Evolutionary conservation across 2,113 vertebrate genomes (phyloP).

Genomic region (Coracopsis vasa): DNA sequence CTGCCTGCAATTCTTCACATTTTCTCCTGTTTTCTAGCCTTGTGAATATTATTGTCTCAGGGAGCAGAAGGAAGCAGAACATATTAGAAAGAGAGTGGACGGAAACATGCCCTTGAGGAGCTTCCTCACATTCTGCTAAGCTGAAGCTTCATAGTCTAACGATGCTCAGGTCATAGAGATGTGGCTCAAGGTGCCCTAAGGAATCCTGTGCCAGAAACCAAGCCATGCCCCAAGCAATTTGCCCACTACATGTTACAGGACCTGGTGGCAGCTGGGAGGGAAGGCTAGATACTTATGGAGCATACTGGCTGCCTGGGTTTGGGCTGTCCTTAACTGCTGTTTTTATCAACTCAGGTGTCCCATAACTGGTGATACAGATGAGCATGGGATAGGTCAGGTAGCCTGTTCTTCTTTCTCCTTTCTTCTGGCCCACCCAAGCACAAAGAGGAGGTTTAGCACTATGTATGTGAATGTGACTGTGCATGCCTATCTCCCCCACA

Average conservation of each 20-base stretch:
- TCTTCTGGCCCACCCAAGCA: neutral
- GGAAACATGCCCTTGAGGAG: neutral
- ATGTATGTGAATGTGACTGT: fast-evolving
- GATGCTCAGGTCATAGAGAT: neutral
- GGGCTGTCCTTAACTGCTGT: neutral
- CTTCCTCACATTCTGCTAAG: neutral
- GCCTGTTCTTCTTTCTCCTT: neutral
- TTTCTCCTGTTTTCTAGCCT: neutral
- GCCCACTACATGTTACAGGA: neutral
- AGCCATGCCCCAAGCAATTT: neutral
- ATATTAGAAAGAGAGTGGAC: neutral
- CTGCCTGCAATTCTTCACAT: neutral
- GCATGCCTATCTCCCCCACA: neutral
- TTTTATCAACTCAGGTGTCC: neutral
- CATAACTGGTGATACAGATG: neutral
- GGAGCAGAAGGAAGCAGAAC: neutral
- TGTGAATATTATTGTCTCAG: neutral
- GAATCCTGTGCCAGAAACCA: neutral
- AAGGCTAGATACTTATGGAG: neutral
- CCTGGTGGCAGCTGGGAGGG: neutral
- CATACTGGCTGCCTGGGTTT: neutral
- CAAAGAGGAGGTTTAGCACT: neutral
- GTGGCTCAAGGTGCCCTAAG: neutral
- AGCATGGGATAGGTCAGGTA: neutral
- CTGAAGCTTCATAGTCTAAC: neutral